These are phyloP conservation scores for Aricia artaxerxes DNA, from an alignment of 2,888 invertebrate species.

Conservation along the genomic window DNA sequence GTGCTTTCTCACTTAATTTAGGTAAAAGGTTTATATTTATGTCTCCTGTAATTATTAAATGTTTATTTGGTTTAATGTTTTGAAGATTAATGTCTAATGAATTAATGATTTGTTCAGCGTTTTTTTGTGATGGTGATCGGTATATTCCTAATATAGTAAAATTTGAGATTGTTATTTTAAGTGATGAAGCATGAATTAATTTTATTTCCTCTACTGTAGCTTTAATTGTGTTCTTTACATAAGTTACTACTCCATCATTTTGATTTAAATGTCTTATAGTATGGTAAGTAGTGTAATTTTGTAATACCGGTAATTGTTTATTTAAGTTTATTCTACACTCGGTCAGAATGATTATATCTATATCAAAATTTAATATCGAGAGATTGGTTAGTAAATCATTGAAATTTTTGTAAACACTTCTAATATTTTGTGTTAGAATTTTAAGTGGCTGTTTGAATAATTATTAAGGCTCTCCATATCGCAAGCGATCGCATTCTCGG, in stretches of 20 bases:
- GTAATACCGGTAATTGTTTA: too few relatives aligned
- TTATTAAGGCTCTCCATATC: not conserved
- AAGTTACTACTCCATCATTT: not conserved
- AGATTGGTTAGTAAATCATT: not conserved
- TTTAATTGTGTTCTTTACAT: not conserved
- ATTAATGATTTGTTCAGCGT: too few relatives aligned
- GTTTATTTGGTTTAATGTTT: too few relatives aligned
- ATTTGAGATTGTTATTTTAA: not conserved
- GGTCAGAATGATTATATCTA: not conserved
- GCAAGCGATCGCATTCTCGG: not conserved
- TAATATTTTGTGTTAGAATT: conserved; percentile 6
- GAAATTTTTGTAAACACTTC: not conserved
- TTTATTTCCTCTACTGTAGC: conserved; percentile 8
- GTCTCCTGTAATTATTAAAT: too few relatives aligned
- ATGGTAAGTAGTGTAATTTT: not conserved
- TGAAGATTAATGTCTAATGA: too few relatives aligned
- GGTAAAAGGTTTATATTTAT: too few relatives aligned
- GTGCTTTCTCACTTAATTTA: too few relatives aligned
- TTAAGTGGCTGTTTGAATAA: not conserved
- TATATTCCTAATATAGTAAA: conserved; percentile 11
- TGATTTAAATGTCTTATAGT: not conserved
- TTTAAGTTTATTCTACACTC: not conserved
- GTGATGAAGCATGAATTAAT: conserved; percentile 23
- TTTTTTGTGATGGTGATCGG: not conserved
- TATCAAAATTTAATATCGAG: not conserved